These are phyloP conservation scores for Tachycineta bicolor DNA, from an alignment of 2,113 vertebrate species.

Conservation along the genomic window DNA sequence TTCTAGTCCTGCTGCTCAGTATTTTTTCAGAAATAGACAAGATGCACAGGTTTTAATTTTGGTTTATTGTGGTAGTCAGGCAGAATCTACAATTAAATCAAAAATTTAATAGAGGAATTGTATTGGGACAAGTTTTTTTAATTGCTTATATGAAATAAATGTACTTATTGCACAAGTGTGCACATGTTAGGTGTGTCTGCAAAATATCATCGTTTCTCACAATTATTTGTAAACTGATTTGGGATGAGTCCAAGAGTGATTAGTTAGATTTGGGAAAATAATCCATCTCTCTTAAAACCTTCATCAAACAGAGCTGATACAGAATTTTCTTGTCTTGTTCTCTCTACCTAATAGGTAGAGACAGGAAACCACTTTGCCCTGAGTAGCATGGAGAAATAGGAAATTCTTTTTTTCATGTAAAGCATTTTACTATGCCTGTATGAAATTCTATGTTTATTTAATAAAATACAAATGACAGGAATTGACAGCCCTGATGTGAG, in stretches of 20 bases:
- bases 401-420: background rate
- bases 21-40: background rate
- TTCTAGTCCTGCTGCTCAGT: background rate
- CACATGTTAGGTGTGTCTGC: accelerated
- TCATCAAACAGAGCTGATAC: background rate
- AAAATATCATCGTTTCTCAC: background rate
- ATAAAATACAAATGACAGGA: background rate
- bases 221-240: background rate
- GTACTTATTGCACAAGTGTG: background rate
- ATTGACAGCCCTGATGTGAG: background rate
- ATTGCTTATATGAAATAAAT: background rate
- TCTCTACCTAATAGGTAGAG: background rate
- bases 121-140: background rate
- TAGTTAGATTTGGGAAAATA: background rate
- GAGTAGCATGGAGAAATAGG: background rate
- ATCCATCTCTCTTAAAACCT: background rate
- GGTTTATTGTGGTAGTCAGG: background rate
- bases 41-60: background rate
- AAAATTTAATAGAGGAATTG: background rate
- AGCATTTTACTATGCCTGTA: background rate
- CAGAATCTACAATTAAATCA: background rate
- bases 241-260: background rate
- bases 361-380: background rate
- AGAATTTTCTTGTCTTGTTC: background rate
- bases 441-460: background rate